Evolutionary conservation across 2,113 vertebrate species (phyloP).

Genomic region (Equus przewalskii): DNA sequence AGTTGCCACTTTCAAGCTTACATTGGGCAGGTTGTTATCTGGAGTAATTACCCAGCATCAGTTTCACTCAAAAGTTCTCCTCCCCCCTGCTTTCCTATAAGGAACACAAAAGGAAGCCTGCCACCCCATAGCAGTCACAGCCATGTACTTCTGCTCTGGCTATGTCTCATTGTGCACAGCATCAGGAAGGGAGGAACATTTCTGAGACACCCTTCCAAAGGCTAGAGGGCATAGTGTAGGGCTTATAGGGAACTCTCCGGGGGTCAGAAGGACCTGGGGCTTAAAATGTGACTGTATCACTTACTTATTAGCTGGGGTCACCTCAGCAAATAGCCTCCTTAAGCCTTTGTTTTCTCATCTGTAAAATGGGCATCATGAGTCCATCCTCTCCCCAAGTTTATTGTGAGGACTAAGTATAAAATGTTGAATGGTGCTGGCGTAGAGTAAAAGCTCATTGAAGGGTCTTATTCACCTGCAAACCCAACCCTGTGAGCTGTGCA

Average conservation of each 20-base stretch:
- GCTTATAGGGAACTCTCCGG: not conserved
- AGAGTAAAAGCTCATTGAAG: not conserved
- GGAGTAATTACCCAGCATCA: not conserved
- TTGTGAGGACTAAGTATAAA: not conserved
- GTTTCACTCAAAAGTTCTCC: not conserved
- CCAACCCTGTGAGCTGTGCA: not conserved
- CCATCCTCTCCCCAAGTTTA: not conserved
- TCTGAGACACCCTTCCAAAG: not conserved
- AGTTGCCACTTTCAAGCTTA: not conserved
- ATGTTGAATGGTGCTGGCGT: not conserved
- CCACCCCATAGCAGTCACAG: rapidly evolving
- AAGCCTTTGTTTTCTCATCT: not conserved
- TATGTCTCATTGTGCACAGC: not conserved
- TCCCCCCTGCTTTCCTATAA: not conserved
- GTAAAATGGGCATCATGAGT: not conserved
- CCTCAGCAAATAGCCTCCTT: not conserved
- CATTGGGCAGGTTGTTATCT: not conserved
- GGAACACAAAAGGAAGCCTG: not conserved
- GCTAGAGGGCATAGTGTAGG: not conserved
- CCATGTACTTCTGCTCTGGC: not conserved
- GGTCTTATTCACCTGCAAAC: not conserved
- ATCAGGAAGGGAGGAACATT: not conserved
- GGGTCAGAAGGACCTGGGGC: not conserved
- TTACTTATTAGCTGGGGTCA: not conserved
- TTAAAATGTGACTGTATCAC: not conserved